Conservation (phyloP, 2,888 invertebrate genomes). For the Tachina lurida region DNA sequence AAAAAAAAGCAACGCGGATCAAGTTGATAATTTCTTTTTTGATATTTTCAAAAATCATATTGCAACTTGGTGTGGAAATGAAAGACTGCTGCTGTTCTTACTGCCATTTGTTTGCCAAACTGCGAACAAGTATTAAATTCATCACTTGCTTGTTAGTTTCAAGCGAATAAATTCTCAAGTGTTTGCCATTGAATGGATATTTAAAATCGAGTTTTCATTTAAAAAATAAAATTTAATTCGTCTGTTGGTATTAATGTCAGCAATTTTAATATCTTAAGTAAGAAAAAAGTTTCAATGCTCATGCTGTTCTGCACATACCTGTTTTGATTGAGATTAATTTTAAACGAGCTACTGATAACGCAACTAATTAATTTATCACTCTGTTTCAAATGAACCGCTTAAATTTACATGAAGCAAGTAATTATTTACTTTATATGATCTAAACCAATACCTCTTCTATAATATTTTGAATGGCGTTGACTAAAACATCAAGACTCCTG, state of each 20-base stretch:
- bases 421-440: no score
- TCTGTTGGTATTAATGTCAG: not conserved
- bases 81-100: slow-evolving; percentile 51
- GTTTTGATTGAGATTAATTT: not conserved
- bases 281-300: not conserved
- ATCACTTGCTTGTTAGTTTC: slow-evolving; percentile 80
- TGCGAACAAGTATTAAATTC: slow-evolving; percentile 75
- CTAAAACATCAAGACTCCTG: no score
- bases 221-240: not conserved
- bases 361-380: not conserved
- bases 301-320: not conserved
- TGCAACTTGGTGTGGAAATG: slow-evolving; percentile 13
- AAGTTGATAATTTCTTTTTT: slow-evolving; percentile 54
- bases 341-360: no score
- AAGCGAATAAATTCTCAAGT: slow-evolving; percentile 79
- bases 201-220: slow-evolving; percentile 1
- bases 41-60: slow-evolving; percentile 32
- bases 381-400: not conserved
- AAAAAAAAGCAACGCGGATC: slow-evolving; percentile 16
- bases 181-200: slow-evolving; percentile 48
- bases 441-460: no score
- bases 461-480: no score
- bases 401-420: not conserved
- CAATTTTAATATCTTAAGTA: not conserved
- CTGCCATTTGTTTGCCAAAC: slow-evolving; percentile 56